Conservation (phyloP, 2,888 invertebrate genomes). For the Prostheceraeus crozeri region DNA sequence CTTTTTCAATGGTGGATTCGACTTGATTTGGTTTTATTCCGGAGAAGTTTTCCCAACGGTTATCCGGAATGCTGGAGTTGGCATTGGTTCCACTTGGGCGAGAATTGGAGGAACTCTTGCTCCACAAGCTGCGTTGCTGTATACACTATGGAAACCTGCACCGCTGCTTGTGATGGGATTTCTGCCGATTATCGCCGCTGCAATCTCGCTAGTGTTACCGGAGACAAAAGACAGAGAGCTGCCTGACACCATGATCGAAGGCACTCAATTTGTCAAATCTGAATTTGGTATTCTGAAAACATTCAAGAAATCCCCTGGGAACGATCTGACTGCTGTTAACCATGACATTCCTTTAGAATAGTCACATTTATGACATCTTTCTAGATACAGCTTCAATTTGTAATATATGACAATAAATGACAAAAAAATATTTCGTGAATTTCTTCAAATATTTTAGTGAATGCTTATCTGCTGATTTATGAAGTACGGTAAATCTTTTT, state of each 20-base stretch:
- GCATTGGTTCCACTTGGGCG: slow-evolving; percentile 18
- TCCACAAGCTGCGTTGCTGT: slow-evolving; percentile 11
- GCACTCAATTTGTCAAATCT: too few relatives aligned
- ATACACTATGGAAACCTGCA: slow-evolving; percentile 17
- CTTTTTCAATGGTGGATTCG: slow-evolving; percentile 26
- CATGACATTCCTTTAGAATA: too few relatives aligned
- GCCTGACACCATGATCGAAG: slow-evolving; percentile 11
- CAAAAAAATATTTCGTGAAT: too few relatives aligned
- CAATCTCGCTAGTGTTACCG: background rate
- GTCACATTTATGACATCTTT: too few relatives aligned
- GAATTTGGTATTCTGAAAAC: too few relatives aligned
- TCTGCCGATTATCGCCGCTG: background rate
- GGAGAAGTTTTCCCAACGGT: slow-evolving; percentile 31
- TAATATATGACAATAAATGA: too few relatives aligned
- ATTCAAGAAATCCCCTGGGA: too few relatives aligned
- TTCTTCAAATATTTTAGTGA: too few relatives aligned
- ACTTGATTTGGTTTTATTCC: slow-evolving; percentile 26
- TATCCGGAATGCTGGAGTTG: slow-evolving; percentile 26
- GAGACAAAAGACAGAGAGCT: slow-evolving; percentile 11
- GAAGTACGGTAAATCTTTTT: too few relatives aligned
- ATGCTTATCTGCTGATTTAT: too few relatives aligned
- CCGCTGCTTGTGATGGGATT: slow-evolving; percentile 14
- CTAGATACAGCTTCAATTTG: too few relatives aligned
- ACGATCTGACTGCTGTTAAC: too few relatives aligned
- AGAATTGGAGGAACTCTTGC: slow-evolving; percentile 13